These are phyloP conservation scores for Heliconius hortense DNA, from an alignment of 2,888 invertebrate species.

Conservation along the genomic window DNA sequence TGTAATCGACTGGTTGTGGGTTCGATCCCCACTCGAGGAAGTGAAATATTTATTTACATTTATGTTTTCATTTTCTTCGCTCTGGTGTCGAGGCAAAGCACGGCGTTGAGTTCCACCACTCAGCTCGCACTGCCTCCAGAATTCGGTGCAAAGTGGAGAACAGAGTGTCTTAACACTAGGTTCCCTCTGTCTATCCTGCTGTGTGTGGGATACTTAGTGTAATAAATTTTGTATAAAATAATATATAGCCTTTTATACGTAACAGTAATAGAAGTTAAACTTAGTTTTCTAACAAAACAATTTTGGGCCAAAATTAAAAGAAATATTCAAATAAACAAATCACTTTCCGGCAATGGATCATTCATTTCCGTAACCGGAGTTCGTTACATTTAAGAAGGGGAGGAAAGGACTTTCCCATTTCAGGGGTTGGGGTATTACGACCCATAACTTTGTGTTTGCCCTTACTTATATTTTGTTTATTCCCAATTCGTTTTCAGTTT, in stretches of 20 bases:
- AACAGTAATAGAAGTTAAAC: neutral
- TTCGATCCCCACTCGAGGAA: no score
- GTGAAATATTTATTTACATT: no score
- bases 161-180: no score
- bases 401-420: neutral
- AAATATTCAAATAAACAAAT: slow-evolving; percentile 9
- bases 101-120: no score
- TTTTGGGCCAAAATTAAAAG: neutral
- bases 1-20: no score
- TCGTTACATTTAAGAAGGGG: slow-evolving; percentile 7
- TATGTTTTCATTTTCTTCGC: no score
- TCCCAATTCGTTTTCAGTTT: slow-evolving; percentile 13
- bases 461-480: slow-evolving; percentile 20
- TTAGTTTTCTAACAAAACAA: neutral
- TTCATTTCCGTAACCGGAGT: slow-evolving; percentile 13
- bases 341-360: slow-evolving; percentile 5
- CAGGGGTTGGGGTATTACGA: slow-evolving; percentile 9
- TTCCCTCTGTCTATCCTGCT: no score
- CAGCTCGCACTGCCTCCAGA: no score
- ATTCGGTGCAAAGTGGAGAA: no score
- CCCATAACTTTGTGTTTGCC: slow-evolving; percentile 11
- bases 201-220: no score
- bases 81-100: no score
- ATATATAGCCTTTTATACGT: neutral
- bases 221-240: no score